Percentiles rank a stretch among this genome's conserved stretches.
Conservation (phyloP, 1,140 invertebrate genomes). For the Pogonus chalceus region DNA sequence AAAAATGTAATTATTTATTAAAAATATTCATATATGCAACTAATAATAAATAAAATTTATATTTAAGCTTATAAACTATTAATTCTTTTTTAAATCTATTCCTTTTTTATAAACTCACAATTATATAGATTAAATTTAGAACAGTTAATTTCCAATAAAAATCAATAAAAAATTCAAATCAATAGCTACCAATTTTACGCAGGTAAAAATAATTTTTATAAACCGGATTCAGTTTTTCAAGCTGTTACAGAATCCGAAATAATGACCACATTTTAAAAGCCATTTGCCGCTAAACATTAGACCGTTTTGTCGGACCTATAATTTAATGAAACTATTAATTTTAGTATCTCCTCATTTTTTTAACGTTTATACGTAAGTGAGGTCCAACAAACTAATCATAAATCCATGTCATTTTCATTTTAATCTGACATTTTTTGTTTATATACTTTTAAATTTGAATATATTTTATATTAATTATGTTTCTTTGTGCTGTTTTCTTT, state of each 20-base stretch:
- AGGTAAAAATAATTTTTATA: neutral
- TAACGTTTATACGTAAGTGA: neutral
- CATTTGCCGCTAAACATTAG: neutral
- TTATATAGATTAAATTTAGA: no score
- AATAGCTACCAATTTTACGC: neutral
- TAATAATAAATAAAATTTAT: no score
- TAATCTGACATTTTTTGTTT: neutral
- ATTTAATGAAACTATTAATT: conserved; percentile 2
- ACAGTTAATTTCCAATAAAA: neutral
- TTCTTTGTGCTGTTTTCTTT: neutral
- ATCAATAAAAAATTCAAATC: neutral
- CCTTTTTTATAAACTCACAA: no score
- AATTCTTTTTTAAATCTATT: no score
- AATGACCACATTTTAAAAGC: neutral
- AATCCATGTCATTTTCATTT: neutral
- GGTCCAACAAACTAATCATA: neutral
- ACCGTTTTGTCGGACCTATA: conserved; percentile 5
- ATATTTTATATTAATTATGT: neutral
- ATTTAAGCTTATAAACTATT: no score
- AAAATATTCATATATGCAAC: no score
- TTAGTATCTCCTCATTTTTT: neutral
- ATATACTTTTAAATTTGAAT: neutral
- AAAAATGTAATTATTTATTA: no score
- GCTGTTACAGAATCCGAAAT: neutral
- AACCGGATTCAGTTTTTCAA: neutral